These are phyloP conservation scores for Pseudomyrmex cubaensis DNA, from an alignment of 1,140 invertebrate genomes.

Conservation along the genomic window DNA sequence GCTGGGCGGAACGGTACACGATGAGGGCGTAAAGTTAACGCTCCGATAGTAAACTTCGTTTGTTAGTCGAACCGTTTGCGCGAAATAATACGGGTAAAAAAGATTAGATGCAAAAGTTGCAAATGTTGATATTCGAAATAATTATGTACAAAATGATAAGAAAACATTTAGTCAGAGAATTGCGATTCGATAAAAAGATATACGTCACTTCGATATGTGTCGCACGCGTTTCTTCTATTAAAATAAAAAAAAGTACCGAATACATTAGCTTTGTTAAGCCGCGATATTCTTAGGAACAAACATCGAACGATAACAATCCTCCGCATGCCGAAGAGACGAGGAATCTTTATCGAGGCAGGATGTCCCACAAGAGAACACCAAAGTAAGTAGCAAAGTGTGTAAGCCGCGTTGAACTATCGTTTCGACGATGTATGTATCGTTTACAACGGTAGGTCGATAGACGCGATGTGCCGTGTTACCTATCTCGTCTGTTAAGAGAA, in stretches of 20 bases:
- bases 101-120: too few relatives aligned
- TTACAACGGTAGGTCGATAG: slow-evolving; percentile 69
- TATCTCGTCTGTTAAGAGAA: slow-evolving; percentile 39
- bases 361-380: slow-evolving; percentile 69
- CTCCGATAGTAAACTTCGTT: too few relatives aligned
- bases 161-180: background rate
- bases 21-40: background rate
- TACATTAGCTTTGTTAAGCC: slow-evolving; percentile 54
- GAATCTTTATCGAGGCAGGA: slow-evolving; percentile 75
- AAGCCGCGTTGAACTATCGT: slow-evolving; percentile 76
- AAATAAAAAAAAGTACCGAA: slow-evolving; percentile 29
- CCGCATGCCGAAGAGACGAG: slow-evolving; percentile 49
- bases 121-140: too few relatives aligned
- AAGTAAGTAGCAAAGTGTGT: slow-evolving; percentile 81
- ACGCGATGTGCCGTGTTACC: background rate
- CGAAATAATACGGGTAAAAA: too few relatives aligned
- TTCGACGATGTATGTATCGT: slow-evolving; percentile 71
- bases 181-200: slow-evolving; percentile 9
- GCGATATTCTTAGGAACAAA: slow-evolving; percentile 51
- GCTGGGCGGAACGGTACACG: background rate
- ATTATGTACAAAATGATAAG: background rate
- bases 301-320: slow-evolving; percentile 1
- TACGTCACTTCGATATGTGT: background rate
- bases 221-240: slow-evolving; percentile 2
- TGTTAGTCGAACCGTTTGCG: too few relatives aligned